Percentiles rank a stretch among this genome's conserved stretches.
Conservation (phyloP, 2,888 invertebrate genomes). For the Aspidiotus rigidus region DNA sequence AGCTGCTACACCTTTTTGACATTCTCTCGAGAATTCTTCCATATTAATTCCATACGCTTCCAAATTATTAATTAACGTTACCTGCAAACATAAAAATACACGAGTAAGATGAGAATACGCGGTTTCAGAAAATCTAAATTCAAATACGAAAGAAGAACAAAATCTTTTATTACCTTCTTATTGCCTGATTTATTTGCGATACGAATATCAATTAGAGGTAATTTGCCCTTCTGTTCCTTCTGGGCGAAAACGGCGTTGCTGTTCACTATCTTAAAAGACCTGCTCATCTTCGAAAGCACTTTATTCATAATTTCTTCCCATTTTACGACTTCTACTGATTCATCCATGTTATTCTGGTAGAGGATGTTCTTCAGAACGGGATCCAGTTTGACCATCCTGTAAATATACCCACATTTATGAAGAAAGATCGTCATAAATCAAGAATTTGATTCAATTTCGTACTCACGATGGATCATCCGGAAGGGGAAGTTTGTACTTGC, state of each 20-base stretch:
- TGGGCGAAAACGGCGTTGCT: conserved; percentile 27
- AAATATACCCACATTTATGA: background rate
- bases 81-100: conserved; percentile 46
- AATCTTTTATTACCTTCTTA: conserved; percentile 59
- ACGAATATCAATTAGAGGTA: conserved; percentile 67
- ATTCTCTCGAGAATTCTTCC: conserved; percentile 65
- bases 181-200: conserved; percentile 71
- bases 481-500: conserved; percentile 49
- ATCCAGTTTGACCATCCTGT: conserved; percentile 49
- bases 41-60: conserved; percentile 76
- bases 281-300: conserved; percentile 60
- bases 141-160: background rate
- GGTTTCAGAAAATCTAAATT: conserved; percentile 11
- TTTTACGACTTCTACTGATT: conserved; percentile 44
- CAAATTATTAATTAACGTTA: conserved; percentile 81
- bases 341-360: conserved; percentile 43
- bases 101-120: background rate
- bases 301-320: conserved; percentile 64
- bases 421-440: background rate
- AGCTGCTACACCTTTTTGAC: conserved; percentile 78
- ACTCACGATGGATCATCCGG: conserved; percentile 35
- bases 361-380: conserved; percentile 46
- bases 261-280: conserved; percentile 53
- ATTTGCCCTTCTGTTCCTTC: conserved; percentile 54
- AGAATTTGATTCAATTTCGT: background rate